Evolutionary conservation across 2,797 vertebrate species (phyloP).

Genomic region (Orestias chungarensis): DNA sequence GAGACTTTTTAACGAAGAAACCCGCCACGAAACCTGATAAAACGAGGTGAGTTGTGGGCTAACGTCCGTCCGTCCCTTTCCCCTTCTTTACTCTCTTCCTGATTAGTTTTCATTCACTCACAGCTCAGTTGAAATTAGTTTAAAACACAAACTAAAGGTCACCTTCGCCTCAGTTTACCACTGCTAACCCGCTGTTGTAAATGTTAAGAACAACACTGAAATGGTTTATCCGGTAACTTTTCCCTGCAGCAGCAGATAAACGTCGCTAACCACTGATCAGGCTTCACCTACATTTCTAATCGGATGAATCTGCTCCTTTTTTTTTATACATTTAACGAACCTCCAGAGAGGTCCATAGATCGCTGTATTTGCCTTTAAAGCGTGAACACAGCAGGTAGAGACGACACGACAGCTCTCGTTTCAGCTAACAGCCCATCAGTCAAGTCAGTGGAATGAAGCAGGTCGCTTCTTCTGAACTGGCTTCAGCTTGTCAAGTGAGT

Average conservation of each 20-base stretch:
- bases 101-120: constrained; percentile 36
- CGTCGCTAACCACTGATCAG: constrained; percentile 44
- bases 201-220: neutral
- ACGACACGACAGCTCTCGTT: constrained; percentile 52
- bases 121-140: constrained; percentile 47
- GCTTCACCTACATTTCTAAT: constrained; percentile 53
- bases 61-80: constrained; percentile 7
- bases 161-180: neutral
- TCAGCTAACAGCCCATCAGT: constrained; percentile 53
- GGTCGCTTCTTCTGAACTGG: constrained; percentile 10
- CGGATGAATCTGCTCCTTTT: constrained; percentile 55
- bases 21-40: constrained; percentile 33
- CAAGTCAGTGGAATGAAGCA: constrained; percentile 39
- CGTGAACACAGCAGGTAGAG: constrained; percentile 43
- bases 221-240: constrained; percentile 32
- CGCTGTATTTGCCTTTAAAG: constrained; percentile 22
- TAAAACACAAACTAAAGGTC: constrained; percentile 4
- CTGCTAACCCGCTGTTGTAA: neutral
- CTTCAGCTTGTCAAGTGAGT: constrained; percentile 23
- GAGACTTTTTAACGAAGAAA: constrained; percentile 26
- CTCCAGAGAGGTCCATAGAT: neutral
- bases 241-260: constrained; percentile 13
- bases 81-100: constrained; percentile 55
- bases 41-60: constrained; percentile 68
- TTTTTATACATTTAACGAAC: constrained; percentile 24